Conservation (phyloP, 2,113 vertebrate genomes). For the Amphiprion percula region DNA sequence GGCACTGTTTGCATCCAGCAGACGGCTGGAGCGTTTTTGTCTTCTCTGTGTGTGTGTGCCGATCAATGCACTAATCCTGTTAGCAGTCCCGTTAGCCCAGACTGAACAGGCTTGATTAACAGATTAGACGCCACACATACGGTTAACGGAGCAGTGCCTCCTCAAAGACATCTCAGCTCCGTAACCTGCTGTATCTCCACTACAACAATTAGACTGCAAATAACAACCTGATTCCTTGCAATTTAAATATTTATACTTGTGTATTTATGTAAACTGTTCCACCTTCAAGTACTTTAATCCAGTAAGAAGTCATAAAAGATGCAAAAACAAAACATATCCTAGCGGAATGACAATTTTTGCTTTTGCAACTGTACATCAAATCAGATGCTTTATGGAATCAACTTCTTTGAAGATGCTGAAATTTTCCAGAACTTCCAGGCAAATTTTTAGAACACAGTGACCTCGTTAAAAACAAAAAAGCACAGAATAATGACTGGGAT, state of each 20-base stretch:
- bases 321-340: too few species aligned
- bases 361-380: too few species aligned
- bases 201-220: constrained; percentile 9
- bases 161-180: constrained; percentile 4
- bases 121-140: constrained; percentile 68
- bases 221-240: background rate
- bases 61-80: constrained; percentile 75
- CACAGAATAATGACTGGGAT: background rate
- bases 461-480: constrained; percentile 23
- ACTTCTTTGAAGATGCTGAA: too few species aligned
- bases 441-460: background rate
- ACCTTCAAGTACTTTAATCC: background rate
- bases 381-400: background rate
- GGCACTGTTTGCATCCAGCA: constrained; percentile 30
- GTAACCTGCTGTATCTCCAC: background rate
- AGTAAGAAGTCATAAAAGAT: too few species aligned
- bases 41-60: constrained; percentile 35
- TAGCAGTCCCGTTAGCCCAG: constrained; percentile 63
- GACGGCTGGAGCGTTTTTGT: constrained; percentile 12
- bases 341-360: too few species aligned
- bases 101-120: constrained; percentile 65
- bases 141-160: constrained; percentile 30
- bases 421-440: background rate
- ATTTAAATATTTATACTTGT: background rate
- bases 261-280: background rate